A percentile compares a stretch with the other conserved stretches of the same genome.
phyloP scores from a whole-genome alignment of 2,113 vertebrate genomes.

The Tachycineta bicolor region DNA sequence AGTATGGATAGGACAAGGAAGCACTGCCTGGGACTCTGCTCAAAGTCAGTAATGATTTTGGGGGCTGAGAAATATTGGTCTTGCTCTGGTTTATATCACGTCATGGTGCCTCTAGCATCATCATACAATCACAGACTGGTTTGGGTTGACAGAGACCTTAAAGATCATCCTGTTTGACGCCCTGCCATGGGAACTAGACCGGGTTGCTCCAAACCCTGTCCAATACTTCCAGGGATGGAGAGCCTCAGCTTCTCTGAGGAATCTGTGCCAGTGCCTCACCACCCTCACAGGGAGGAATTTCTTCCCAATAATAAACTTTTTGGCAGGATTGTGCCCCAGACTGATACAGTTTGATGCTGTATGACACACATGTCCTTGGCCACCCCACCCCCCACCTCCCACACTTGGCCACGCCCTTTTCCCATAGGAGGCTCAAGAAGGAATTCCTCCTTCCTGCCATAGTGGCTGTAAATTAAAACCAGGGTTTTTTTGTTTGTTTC shows the following conservation, averaged over 20 bases:
- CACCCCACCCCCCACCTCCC: background rate
- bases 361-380: background rate
- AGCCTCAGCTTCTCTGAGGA: background rate
- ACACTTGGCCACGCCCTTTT: background rate
- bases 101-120: background rate
- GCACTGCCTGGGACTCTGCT: background rate
- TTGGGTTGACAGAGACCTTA: background rate
- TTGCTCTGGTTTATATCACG: background rate
- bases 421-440: background rate
- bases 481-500: too few species aligned
- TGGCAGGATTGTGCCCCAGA: background rate
- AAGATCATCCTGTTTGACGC: background rate
- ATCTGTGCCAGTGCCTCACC: background rate
- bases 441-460: background rate
- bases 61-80: background rate
- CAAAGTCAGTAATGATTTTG: background rate
- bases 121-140: background rate
- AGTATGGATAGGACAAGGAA: background rate
- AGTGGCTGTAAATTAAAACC: background rate
- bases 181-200: background rate
- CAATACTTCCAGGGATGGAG: background rate
- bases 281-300: background rate
- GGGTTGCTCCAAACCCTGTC: background rate
- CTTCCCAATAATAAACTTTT: background rate
- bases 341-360: too few species aligned